Evolutionary conservation across 2,797 vertebrate genomes (phyloP).

Genomic region (Eleutherodactylus coqui): DNA sequence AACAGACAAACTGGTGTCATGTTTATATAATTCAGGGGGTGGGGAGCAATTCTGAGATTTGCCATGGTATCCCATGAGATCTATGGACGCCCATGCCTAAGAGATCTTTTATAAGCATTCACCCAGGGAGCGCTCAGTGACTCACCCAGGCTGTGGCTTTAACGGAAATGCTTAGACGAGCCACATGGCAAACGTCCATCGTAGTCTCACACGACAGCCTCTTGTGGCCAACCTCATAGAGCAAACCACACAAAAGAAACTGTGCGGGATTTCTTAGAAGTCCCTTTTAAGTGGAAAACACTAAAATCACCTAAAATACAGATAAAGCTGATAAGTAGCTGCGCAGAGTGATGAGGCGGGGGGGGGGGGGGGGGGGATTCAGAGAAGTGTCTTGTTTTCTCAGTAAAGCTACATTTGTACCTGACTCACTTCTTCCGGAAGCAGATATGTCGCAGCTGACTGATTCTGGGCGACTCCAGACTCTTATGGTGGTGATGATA

Average conservation of each 20-base stretch:
- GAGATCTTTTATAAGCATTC: background rate
- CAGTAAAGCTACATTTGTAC: background rate
- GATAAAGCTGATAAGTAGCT: background rate
- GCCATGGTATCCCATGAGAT: too few species aligned
- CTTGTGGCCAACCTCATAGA: background rate
- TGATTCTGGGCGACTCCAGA: background rate
- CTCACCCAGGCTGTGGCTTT: background rate
- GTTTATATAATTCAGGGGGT: too few species aligned
- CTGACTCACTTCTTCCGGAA: background rate
- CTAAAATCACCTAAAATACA: conserved; percentile 4
- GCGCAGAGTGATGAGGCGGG: background rate
- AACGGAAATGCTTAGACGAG: background rate
- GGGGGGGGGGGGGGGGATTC: background rate
- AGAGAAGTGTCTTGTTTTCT: conserved; percentile 2
- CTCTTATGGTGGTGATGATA: background rate
- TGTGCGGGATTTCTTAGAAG: background rate
- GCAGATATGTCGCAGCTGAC: background rate
- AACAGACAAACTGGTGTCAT: too few species aligned
- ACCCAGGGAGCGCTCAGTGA: background rate
- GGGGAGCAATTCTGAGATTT: too few species aligned
- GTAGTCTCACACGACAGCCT: background rate
- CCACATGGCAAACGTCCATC: too few species aligned
- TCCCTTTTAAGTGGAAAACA: conserved; percentile 5
- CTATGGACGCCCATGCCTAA: too few species aligned
- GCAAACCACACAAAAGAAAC: conserved; percentile 23